phyloP scores from a whole-genome alignment of 2,888 invertebrate genomes.

The Chloroclysta siterata region DNA sequence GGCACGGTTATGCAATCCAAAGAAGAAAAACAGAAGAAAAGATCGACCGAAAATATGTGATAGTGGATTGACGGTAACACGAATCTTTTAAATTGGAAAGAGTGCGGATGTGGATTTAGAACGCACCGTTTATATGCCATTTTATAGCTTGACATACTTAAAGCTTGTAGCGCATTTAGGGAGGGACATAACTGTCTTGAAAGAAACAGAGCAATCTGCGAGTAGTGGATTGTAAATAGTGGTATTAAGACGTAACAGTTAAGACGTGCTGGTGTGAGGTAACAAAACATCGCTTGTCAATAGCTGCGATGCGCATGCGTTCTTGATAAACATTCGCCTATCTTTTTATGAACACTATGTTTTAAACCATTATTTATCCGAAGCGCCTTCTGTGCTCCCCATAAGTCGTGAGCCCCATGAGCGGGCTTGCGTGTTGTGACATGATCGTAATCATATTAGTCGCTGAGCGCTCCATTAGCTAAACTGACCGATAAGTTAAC shows the following conservation, averaged over 20 bases:
- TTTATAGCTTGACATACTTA: conserved; percentile 27
- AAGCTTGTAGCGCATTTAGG: conserved; percentile 11
- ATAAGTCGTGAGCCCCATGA: no score
- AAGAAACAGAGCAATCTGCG: not conserved
- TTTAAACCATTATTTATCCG: no score
- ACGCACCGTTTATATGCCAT: conserved; percentile 23
- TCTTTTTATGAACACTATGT: no score
- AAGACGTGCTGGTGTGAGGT: no score
- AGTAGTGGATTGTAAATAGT: not conserved
- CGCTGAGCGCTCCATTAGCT: no score
- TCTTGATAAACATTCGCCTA: no score
- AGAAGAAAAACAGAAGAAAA: conserved; percentile 63
- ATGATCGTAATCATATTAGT: no score
- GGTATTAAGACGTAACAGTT: not conserved
- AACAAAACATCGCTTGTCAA: no score
- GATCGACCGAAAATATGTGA: conserved; percentile 56
- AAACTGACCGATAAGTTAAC: no score
- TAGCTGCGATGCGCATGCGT: no score
- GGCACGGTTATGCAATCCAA: conserved; percentile 20
- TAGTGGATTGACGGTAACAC: conserved; percentile 16
- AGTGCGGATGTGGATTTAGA: conserved; percentile 25
- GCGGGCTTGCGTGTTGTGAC: no score
- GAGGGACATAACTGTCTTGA: conserved; percentile 6
- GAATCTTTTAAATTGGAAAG: conserved; percentile 12
- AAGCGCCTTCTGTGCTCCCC: no score